Evolutionary conservation across 2,113 vertebrate genomes (phyloP).

Genomic region (Montifringilla adamsi): DNA sequence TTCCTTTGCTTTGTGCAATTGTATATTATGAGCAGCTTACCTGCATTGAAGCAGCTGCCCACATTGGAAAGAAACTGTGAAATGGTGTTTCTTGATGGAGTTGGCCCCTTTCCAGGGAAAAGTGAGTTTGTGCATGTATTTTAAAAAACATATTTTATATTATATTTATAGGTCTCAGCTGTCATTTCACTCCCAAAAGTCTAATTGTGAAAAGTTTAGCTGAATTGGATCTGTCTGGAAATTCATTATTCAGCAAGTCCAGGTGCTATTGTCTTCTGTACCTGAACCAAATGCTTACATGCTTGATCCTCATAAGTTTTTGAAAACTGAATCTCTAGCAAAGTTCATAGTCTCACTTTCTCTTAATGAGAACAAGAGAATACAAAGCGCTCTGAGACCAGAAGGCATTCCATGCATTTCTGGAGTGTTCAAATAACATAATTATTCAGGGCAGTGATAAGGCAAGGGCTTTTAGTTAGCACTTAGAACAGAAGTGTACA

Average conservation of each 20-base stretch:
- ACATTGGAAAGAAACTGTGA: background rate
- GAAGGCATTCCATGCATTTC: background rate
- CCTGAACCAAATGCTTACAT: background rate
- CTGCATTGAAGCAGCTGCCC: background rate
- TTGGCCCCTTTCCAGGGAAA: background rate
- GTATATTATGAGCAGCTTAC: background rate
- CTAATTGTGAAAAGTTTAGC: background rate
- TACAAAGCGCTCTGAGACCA: background rate
- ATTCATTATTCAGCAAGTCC: background rate
- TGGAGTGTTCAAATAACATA: background rate
- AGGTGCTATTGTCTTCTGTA: background rate
- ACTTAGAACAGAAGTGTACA: background rate
- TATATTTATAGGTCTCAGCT: background rate
- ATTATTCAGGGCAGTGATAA: background rate
- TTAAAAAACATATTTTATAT: background rate
- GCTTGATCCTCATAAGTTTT: background rate
- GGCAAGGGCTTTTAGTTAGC: background rate
- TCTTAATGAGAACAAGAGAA: background rate
- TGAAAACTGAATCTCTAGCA: background rate
- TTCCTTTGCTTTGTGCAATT: background rate
- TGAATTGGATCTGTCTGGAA: background rate
- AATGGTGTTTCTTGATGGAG: background rate
- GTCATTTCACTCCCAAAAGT: background rate
- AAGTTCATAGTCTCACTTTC: background rate
- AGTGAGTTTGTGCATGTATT: background rate